Evolutionary conservation across 2,113 vertebrate genomes (phyloP).

Genomic region (Desmodus rotundus): DNA sequence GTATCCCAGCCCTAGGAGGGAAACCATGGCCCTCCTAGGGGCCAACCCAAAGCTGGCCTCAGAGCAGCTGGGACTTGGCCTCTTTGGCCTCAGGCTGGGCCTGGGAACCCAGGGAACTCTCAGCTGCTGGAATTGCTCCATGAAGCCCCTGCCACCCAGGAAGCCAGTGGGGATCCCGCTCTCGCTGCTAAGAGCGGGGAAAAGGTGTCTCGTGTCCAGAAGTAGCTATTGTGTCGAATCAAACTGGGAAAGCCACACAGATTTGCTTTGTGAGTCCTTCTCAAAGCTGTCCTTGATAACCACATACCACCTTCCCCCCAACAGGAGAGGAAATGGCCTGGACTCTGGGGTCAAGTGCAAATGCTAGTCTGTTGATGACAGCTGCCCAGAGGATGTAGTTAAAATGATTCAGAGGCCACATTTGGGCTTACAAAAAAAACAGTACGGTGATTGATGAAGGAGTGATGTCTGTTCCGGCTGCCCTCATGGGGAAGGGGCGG

Average conservation of each 20-base stretch:
- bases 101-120: neutral
- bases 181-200: neutral
- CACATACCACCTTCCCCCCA: too few relatives aligned
- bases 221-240: neutral
- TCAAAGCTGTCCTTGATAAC: neutral
- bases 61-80: neutral
- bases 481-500: rapidly evolving
- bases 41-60: neutral
- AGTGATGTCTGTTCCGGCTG: neutral
- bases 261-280: neutral
- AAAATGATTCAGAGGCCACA: neutral
- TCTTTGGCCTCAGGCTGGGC: neutral
- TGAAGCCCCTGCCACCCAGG: neutral
- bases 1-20: neutral
- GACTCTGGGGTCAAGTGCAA: neutral
- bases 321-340: neutral
- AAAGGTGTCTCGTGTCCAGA: neutral
- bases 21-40: neutral
- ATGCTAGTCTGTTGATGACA: neutral
- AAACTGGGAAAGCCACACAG: neutral
- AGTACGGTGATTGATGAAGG: neutral
- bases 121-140: neutral
- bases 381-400: neutral
- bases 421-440: neutral
- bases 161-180: neutral